These are phyloP conservation scores for Diplolepis rosae DNA, from an alignment of 2,888 invertebrate genomes.

Conservation along the genomic window DNA sequence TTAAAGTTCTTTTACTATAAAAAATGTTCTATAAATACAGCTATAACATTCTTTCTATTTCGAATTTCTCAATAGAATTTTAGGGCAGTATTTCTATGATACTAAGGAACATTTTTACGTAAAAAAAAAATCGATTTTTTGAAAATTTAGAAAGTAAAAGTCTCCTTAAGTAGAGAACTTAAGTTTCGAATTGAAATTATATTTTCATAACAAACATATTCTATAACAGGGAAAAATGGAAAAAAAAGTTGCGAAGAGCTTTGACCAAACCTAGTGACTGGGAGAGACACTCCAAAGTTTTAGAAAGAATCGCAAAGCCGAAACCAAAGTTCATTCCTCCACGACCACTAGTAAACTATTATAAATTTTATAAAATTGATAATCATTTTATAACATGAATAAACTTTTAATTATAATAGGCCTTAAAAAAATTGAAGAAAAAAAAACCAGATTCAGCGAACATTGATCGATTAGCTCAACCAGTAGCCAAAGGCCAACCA, in stretches of 20 bases:
- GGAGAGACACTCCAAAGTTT: conserved; percentile 53
- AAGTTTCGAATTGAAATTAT: neutral
- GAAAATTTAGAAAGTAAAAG: too few species aligned
- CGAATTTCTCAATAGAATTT: too few species aligned
- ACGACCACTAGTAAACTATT: conserved; percentile 47
- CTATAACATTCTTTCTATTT: too few species aligned
- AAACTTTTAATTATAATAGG: neutral
- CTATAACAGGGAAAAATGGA: conserved; percentile 31
- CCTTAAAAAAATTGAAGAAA: conserved; percentile 29
- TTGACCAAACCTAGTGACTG: conserved; percentile 56
- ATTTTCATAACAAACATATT: too few species aligned
- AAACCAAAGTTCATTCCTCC: conserved; percentile 49
- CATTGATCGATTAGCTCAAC: conserved; percentile 50
- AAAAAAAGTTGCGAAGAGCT: conserved; percentile 52
- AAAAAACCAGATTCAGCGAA: conserved; percentile 45
- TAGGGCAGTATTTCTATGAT: too few species aligned
- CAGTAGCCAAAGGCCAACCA: conserved; percentile 40
- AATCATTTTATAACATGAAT: neutral
- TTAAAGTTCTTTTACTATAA: too few species aligned
- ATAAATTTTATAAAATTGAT: neutral
- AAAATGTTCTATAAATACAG: too few species aligned
- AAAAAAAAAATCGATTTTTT: too few species aligned
- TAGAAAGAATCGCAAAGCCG: conserved; percentile 56
- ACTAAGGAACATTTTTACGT: too few species aligned
- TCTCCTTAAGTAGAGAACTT: neutral